phyloP scores from a whole-genome alignment of 2,113 vertebrate species.

The Bucco capensis region DNA sequence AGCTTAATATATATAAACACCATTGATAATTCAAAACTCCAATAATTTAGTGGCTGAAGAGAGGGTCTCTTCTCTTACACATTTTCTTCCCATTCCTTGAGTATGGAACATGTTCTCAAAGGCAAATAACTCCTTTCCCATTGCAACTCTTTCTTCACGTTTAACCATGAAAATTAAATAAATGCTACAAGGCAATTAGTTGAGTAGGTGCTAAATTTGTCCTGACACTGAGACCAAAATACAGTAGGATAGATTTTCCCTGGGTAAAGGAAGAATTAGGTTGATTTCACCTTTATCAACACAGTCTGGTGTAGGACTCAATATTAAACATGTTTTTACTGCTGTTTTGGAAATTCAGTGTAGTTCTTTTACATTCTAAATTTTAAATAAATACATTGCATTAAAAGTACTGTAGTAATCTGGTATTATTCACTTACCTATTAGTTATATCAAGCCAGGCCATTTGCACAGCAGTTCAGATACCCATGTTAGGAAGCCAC shows the following conservation, averaged over 20 bases:
- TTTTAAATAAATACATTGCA: neutral
- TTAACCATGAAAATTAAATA: neutral
- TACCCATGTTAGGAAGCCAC: slow-evolving; percentile 17
- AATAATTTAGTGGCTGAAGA: neutral
- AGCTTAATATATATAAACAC: neutral
- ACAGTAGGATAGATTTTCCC: neutral
- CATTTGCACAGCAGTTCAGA: slow-evolving; percentile 39
- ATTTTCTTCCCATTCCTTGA: neutral
- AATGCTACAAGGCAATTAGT: neutral
- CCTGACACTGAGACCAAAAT: neutral
- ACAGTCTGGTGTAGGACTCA: neutral
- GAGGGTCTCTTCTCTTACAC: neutral
- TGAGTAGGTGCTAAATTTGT: neutral
- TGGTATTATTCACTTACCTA: slow-evolving; percentile 72
- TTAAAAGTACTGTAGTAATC: neutral
- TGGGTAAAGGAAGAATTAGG: neutral
- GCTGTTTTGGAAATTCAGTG: neutral
- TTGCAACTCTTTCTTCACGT: neutral
- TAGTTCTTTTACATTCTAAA: neutral
- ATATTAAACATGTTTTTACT: neutral
- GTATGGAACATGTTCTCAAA: neutral
- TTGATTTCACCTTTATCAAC: neutral
- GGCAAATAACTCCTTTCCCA: neutral
- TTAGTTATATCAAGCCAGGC: neutral
- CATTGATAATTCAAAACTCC: neutral